Conservation (phyloP, 2,113 vertebrate species). For the Aspidoscelis tigris region DNA sequence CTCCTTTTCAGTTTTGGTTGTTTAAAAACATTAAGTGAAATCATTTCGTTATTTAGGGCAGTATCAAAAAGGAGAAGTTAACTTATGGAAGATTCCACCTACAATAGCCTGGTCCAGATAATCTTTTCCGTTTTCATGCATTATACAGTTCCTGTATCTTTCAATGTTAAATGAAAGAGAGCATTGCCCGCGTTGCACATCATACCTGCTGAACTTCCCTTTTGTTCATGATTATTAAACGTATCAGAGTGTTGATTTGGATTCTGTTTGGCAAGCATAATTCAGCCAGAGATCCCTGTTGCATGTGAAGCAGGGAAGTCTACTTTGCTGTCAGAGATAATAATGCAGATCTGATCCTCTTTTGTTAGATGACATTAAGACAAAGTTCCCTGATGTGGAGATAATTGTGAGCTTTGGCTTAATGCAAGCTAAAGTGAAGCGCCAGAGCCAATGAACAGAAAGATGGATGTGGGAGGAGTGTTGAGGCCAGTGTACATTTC, state of each 20-base stretch:
- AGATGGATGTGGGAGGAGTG: background rate
- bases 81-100: background rate
- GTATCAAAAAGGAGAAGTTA: background rate
- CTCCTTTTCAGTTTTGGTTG: constrained; percentile 1
- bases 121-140: background rate
- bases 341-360: background rate
- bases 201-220: too few species aligned
- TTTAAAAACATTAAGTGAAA: too few species aligned
- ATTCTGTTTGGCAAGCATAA: background rate
- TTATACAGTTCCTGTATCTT: too few species aligned
- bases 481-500: background rate
- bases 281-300: background rate
- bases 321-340: background rate
- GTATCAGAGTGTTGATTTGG: too few species aligned
- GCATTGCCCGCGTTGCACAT: too few species aligned
- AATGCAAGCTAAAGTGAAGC: background rate
- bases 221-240: too few species aligned
- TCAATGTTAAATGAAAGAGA: too few species aligned
- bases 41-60: too few species aligned
- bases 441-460: too few species aligned
- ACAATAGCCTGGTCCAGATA: background rate
- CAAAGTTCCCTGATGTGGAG: background rate
- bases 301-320: background rate
- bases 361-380: background rate
- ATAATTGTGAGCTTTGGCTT: background rate